phyloP scores from a whole-genome alignment of 2,113 vertebrate species.

The Sander lucioperca region DNA sequence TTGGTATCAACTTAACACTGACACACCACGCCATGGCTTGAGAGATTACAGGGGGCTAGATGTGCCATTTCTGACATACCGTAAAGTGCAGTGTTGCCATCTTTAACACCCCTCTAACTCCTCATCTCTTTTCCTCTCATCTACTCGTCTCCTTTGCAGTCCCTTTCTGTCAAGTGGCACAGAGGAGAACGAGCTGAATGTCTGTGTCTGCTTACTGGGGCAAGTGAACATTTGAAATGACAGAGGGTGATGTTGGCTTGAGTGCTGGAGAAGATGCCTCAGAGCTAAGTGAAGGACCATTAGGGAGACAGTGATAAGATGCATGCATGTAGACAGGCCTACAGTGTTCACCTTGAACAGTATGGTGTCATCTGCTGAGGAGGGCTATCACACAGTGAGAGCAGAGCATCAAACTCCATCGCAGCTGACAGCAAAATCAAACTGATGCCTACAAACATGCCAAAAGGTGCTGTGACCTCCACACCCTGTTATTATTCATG shows the following conservation, averaged over 20 bases:
- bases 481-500: slow-evolving; percentile 69
- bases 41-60: slow-evolving; percentile 64
- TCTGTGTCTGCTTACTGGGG: slow-evolving; percentile 77
- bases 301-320: slow-evolving; percentile 77
- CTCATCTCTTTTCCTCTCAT: slow-evolving; percentile 63
- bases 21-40: slow-evolving; percentile 61
- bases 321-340: slow-evolving; percentile 73
- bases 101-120: slow-evolving; percentile 64
- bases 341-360: slow-evolving; percentile 78
- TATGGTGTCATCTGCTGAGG: slow-evolving; percentile 71
- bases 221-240: slow-evolving; percentile 83
- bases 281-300: slow-evolving; percentile 77
- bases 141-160: slow-evolving; percentile 62
- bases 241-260: slow-evolving; percentile 76
- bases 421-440: slow-evolving; percentile 74
- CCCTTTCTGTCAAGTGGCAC: slow-evolving; percentile 64
- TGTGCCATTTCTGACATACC: slow-evolving; percentile 70
- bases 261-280: slow-evolving; percentile 76
- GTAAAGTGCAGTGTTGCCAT: slow-evolving; percentile 69
- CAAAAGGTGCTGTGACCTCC: slow-evolving; percentile 69
- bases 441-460: slow-evolving; percentile 49
- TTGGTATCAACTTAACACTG: slow-evolving; percentile 76
- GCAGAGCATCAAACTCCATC: slow-evolving; percentile 74
- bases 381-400: slow-evolving; percentile 71
- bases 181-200: slow-evolving; percentile 54